Conservation (phyloP, 2,797 vertebrate genomes). For the Sciurus carolinensis region DNA sequence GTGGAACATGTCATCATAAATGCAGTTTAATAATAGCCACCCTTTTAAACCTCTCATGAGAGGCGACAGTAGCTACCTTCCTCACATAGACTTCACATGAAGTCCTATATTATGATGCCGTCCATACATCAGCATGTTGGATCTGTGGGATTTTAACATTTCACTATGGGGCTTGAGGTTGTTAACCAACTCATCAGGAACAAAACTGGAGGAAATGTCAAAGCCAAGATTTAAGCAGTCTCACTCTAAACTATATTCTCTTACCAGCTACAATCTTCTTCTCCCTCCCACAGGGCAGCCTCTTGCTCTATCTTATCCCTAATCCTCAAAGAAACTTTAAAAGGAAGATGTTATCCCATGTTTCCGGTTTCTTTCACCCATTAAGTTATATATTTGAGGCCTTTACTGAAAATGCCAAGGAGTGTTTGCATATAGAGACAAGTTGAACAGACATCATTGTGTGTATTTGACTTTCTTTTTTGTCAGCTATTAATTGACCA, state of each 20-base stretch:
- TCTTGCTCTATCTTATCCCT: neutral
- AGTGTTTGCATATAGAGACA: constrained; percentile 15
- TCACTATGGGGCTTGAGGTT: neutral
- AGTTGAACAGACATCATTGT: neutral
- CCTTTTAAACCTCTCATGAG: neutral
- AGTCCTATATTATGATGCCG: neutral
- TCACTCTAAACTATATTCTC: neutral
- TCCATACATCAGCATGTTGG: neutral
- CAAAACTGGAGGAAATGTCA: neutral
- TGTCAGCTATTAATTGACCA: constrained; percentile 52
- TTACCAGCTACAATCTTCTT: neutral
- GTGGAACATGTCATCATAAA: neutral
- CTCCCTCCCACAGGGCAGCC: neutral
- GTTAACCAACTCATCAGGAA: constrained; percentile 3
- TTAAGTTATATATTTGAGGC: neutral
- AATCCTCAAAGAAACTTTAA: constrained; percentile 31
- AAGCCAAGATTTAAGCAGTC: neutral
- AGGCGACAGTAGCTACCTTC: neutral
- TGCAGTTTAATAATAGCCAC: neutral
- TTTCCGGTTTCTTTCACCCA: constrained; percentile 7
- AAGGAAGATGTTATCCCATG: neutral
- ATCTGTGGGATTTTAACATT: neutral
- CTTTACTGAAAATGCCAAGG: constrained; percentile 64
- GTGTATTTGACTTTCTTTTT: constrained; percentile 49
- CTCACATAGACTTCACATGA: neutral